phyloP scores from a whole-genome alignment of 2,888 invertebrate species.

The Belgica antarctica region DNA sequence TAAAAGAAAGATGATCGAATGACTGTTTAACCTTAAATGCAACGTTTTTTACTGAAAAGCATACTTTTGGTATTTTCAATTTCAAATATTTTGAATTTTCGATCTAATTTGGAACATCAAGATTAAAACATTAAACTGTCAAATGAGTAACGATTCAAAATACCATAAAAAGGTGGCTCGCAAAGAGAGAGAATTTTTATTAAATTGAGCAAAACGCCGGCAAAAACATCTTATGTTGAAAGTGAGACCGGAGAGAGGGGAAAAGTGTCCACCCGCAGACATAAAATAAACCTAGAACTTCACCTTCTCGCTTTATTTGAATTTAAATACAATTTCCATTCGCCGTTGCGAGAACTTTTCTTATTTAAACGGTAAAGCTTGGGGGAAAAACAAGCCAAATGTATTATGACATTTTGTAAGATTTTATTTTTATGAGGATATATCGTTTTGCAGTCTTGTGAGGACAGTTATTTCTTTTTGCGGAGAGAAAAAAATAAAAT shows the following conservation, averaged over 20 bases:
- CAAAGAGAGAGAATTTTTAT: slow-evolving; percentile 1
- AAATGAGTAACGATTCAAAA: background rate
- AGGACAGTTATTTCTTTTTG: slow-evolving; percentile 27
- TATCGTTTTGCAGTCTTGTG: slow-evolving; percentile 18
- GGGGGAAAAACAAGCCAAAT: slow-evolving; percentile 16
- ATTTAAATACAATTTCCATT: no score
- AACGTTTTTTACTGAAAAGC: no score
- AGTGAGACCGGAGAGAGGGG: background rate
- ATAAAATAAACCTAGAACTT: background rate
- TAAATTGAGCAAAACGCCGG: slow-evolving; percentile 30
- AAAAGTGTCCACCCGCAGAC: background rate
- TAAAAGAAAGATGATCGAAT: no score
- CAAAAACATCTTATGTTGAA: no score
- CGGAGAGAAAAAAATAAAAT: background rate
- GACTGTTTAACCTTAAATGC: no score
- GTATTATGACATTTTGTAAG: slow-evolving; percentile 28
- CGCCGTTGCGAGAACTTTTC: background rate
- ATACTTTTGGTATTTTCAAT: no score
- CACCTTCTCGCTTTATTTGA: background rate
- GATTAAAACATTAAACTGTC: no score
- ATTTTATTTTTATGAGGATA: slow-evolving; percentile 31
- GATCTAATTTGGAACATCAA: no score
- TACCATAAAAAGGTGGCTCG: slow-evolving; percentile 7
- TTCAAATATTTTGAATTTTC: no score
- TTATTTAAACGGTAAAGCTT: background rate